Conservation (phyloP, 64 coral and sea anemone species). For the Acropora tenuis region DNA sequence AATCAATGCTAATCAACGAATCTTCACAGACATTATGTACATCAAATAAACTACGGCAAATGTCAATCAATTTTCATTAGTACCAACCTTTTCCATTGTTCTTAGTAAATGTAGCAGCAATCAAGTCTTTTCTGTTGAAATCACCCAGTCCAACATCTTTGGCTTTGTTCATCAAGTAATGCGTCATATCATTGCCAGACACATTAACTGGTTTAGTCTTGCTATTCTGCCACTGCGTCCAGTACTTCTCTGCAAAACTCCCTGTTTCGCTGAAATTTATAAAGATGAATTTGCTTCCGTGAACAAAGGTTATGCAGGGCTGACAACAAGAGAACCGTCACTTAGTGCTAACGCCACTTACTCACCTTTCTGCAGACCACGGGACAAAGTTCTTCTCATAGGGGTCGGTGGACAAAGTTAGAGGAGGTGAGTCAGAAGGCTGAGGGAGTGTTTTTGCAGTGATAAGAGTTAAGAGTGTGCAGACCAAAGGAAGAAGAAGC, state of each 20-base stretch:
- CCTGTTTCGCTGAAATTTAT: neutral
- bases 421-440: conserved; percentile 78
- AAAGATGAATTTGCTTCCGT: neutral
- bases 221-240: neutral
- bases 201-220: conserved; percentile 1
- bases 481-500: conserved; percentile 77
- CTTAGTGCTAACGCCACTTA: neutral
- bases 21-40: no score
- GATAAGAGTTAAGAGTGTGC: conserved; percentile 82
- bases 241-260: neutral
- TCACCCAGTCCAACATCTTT: conserved; percentile 27
- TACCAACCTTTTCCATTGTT: neutral
- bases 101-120: conserved; percentile 59
- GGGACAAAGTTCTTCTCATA: conserved; percentile 74
- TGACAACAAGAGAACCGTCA: no score
- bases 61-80: neutral
- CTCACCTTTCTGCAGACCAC: conserved; percentile 53
- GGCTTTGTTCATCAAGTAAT: conserved; percentile 46
- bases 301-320: no score
- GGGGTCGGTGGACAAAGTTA: conserved; percentile 54
- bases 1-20: no score
- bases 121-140: conserved; percentile 64
- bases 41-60: no score
- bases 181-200: conserved; percentile 2
- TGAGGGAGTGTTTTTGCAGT: conserved; percentile 75